Base-by-base conservation (phyloP, 2,888 invertebrate genomes). In the Helobdella robusta region DNA sequence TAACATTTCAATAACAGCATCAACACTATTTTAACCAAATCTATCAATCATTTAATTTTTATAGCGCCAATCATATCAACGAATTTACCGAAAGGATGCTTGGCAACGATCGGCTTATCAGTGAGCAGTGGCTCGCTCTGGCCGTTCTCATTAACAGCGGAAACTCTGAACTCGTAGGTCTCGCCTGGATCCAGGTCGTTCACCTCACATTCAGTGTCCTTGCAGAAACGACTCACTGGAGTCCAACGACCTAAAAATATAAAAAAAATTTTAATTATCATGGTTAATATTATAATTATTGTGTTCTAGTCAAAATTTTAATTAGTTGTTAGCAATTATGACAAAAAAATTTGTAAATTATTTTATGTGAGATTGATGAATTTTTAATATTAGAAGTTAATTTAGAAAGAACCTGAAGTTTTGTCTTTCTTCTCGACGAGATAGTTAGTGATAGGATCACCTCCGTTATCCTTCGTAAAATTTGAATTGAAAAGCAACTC, bases 61-160 rank as follows among this genome's bases (percentile, higher is more conserved):
- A 20, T 30, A 20, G 20, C 15, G 4, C 2, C 8, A 58, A 34
- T n/a, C 44, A 40, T n/a, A 18, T 18, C 11, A 15, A 25, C 25
- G 44, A 25, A 66, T 77, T 75, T 72, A 81, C 92, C 91, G 84
- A 95, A 98, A 72, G 94, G 90, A 84, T 92, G 92, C 83, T 93
- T 94, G 69, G 98, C 97, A 63, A 87, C 86, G 69, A 97, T 87
- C 8, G 91, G 87, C 68, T 90, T 89, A 15, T 86, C 85, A 74
- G 90, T 88, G 72, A 91, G 88, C 54, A 97, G 81, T 5, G 97
- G 92, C 40, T 92, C 91, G 28, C 95, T 93, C 15, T 92, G 84
- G n/a, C 98, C 98, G 73, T 95, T 94, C 75, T 95, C 95, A 82
- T 98, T 98, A 81, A 98, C 98, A 25, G 98, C 98, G 58, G 92